phyloP scores from a whole-genome alignment of 2,797 vertebrate genomes.

The Thaleichthys pacificus region DNA sequence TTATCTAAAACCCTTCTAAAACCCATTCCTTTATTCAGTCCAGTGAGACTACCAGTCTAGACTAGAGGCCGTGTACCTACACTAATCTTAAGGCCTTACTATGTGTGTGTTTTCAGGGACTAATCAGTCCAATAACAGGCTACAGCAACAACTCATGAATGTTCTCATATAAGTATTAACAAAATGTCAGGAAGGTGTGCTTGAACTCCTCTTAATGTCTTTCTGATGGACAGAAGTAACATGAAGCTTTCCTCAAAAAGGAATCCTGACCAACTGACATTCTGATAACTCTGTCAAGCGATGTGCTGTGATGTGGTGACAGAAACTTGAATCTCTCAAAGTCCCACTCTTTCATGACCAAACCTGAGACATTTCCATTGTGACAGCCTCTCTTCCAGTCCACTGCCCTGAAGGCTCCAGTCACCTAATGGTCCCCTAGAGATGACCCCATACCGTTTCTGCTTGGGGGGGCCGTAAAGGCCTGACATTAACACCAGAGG shows the following conservation, averaged over 20 bases:
- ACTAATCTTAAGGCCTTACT: conserved; percentile 43
- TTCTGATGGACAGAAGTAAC: conserved; percentile 16
- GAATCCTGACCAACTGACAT: neutral
- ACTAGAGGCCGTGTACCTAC: conserved; percentile 3
- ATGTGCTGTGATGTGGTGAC: neutral
- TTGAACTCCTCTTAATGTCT: conserved; percentile 6
- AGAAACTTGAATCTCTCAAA: neutral
- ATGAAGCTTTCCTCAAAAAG: neutral
- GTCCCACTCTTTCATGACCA: neutral
- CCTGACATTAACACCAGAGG: neutral
- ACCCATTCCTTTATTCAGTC: conserved; percentile 41
- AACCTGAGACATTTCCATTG: neutral
- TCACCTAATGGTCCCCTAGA: neutral
- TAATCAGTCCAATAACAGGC: conserved; percentile 15
- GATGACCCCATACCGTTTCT: neutral
- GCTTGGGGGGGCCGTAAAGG: neutral
- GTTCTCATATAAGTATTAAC: conserved; percentile 18
- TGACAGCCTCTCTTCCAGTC: neutral
- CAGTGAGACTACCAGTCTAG: conserved; percentile 31
- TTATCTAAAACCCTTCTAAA: neutral
- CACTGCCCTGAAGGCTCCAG: neutral
- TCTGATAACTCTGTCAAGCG: neutral
- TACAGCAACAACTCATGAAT: conserved; percentile 34
- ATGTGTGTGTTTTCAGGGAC: conserved; percentile 16
- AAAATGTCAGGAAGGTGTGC: neutral